phyloP scores from a whole-genome alignment of 1,140 invertebrate genomes.

The Drosophila trapezifrons region DNA sequence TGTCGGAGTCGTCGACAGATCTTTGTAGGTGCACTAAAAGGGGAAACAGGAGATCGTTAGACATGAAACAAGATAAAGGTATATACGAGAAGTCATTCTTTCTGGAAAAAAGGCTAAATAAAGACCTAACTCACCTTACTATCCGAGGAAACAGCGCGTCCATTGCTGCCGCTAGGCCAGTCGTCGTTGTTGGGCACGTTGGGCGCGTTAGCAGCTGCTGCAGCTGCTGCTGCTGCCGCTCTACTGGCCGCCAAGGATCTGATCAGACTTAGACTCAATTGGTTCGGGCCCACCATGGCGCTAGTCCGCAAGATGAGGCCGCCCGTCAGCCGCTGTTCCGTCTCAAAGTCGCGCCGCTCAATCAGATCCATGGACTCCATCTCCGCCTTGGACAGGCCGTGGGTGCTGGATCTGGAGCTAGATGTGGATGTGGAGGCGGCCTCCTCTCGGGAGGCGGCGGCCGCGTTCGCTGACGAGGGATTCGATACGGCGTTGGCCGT shows the following conservation, averaged over 20 bases:
- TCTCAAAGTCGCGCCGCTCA: constrained; percentile 81
- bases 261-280: constrained; percentile 81
- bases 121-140: constrained; percentile 65
- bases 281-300: constrained; percentile 68
- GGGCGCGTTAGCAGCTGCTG: constrained; percentile 5
- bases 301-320: constrained; percentile 74
- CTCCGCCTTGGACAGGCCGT: constrained; percentile 52
- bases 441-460: constrained; percentile 10
- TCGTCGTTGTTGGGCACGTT: constrained; percentile 51
- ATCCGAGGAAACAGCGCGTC: constrained; percentile 75
- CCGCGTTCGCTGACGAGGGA: constrained; percentile 21
- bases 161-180: constrained; percentile 76
- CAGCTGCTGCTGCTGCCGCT: constrained; percentile 2
- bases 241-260: constrained; percentile 51
- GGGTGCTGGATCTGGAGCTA: constrained; percentile 20
- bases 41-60: not conserved
- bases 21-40: constrained; percentile 75
- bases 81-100: too few species aligned
- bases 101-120: too few species aligned
- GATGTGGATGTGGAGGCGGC: constrained; percentile 46
- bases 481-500: constrained; percentile 50
- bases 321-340: constrained; percentile 77
- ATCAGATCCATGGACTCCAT: constrained; percentile 83
- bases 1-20: constrained; percentile 76
- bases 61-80: too few species aligned